These are phyloP conservation scores for Heterodera schachtii DNA, from an alignment of 1,140 invertebrate species.

Conservation along the genomic window DNA sequence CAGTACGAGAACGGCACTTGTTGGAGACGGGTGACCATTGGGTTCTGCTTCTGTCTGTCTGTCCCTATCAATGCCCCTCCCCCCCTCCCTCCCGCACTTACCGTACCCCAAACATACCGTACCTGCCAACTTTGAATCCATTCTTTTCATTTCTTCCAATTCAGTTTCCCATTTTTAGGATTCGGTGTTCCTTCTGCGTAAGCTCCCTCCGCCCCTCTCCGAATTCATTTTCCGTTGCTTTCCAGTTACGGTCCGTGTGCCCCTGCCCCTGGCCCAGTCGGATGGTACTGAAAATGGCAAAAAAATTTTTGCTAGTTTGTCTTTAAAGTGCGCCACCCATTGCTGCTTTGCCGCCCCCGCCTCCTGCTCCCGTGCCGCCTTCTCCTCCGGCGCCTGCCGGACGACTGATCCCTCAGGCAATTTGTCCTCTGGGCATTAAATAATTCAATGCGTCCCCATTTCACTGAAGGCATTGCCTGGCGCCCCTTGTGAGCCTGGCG, in stretches of 20 bases:
- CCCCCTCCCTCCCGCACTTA: background rate
- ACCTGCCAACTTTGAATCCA: background rate
- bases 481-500: constrained; percentile 61
- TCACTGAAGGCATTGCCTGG: constrained; percentile 53
- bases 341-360: background rate
- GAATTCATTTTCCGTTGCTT: too few species aligned
- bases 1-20: background rate
- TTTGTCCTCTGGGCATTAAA: background rate
- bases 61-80: background rate
- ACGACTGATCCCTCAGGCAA: constrained; percentile 57
- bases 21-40: too few species aligned
- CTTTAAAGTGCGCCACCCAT: constrained; percentile 4
- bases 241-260: constrained; percentile 5
- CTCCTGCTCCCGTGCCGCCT: constrained; percentile 20
- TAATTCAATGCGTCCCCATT: background rate
- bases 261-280: background rate
- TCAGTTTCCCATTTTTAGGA: background rate
- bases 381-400: constrained; percentile 44
- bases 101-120: background rate
- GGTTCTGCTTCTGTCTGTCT: too few species aligned
- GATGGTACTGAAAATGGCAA: background rate
- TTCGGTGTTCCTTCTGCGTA: background rate
- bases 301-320: background rate
- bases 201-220: background rate
- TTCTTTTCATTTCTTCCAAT: background rate